Evolutionary conservation across 2,113 vertebrate genomes (phyloP).

Genomic region (Scomber scombrus): DNA sequence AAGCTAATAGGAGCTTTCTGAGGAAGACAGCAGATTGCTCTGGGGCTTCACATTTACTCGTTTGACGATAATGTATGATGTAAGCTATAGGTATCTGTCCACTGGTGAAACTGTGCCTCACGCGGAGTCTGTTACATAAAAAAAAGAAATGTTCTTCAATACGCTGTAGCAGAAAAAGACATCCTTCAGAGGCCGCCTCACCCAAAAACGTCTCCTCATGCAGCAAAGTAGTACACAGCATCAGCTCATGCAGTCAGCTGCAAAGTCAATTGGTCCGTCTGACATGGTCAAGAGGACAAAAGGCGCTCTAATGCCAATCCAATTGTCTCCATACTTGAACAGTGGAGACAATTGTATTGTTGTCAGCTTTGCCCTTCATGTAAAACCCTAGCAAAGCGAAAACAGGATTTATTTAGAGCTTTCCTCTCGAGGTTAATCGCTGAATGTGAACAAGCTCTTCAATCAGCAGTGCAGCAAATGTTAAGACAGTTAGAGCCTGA

Average conservation of each 20-base stretch:
- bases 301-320: constrained; percentile 58
- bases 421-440: constrained; percentile 48
- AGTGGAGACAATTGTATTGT: constrained; percentile 42
- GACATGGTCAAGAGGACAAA: constrained; percentile 56
- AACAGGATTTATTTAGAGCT: constrained; percentile 67
- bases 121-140: constrained; percentile 17
- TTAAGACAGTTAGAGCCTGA: constrained; percentile 12
- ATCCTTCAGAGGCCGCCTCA: constrained; percentile 15
- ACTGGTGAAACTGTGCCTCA: constrained; percentile 8
- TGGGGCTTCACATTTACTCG: constrained; percentile 37
- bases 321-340: constrained; percentile 55
- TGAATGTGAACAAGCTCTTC: constrained; percentile 50
- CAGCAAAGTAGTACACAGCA: constrained; percentile 16
- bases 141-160: constrained; percentile 24
- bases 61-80: constrained; percentile 40
- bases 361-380: constrained; percentile 61
- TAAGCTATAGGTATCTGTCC: constrained; percentile 38
- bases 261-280: constrained; percentile 49
- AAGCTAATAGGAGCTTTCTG: constrained; percentile 59
- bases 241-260: constrained; percentile 25
- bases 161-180: neutral
- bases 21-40: constrained; percentile 38
- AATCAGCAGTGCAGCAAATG: constrained; percentile 40
- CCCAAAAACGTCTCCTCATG: neutral
- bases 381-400: constrained; percentile 49